phyloP scores from a whole-genome alignment of 2,113 vertebrate genomes.

The Pithys albifrons region DNA sequence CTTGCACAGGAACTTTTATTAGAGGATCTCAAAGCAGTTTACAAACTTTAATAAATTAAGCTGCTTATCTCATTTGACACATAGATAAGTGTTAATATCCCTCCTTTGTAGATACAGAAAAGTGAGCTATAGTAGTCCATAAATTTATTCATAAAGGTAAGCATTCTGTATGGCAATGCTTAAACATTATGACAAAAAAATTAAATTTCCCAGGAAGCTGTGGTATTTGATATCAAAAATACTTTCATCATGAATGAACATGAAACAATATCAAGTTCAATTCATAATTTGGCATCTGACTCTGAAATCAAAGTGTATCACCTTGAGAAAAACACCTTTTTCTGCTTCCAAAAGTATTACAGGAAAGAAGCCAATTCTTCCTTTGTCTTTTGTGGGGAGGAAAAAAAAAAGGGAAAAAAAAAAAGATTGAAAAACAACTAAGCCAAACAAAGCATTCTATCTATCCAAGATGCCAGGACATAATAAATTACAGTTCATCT shows the following conservation, averaged over 20 bases:
- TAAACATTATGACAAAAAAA: not conserved
- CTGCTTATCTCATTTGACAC: conserved; percentile 30
- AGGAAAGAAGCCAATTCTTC: conserved; percentile 24
- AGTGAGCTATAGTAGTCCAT: not conserved
- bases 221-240: conserved; percentile 21
- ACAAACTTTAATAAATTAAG: conserved; percentile 58
- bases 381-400: not conserved
- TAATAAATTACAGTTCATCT: conserved; percentile 34
- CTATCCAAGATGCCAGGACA: conserved; percentile 22
- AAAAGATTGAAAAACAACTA: conserved; percentile 26
- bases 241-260: conserved; percentile 46
- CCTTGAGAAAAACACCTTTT: conserved; percentile 34
- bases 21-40: conserved; percentile 22
- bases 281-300: conserved; percentile 31
- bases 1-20: not conserved
- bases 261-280: conserved; percentile 39
- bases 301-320: conserved; percentile 50
- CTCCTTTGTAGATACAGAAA: not conserved
- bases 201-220: not conserved
- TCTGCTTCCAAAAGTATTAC: conserved; percentile 7
- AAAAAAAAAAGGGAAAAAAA: too few species aligned
- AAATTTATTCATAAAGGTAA: conserved; percentile 16
- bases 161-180: not conserved
- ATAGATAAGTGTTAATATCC: conserved; percentile 43
- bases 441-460: conserved; percentile 53